Evolutionary conservation across 2,797 vertebrate species (phyloP), one percentile per base, ranked within the genome.

Genomic region (Geotrypetes seraphini): DNA sequence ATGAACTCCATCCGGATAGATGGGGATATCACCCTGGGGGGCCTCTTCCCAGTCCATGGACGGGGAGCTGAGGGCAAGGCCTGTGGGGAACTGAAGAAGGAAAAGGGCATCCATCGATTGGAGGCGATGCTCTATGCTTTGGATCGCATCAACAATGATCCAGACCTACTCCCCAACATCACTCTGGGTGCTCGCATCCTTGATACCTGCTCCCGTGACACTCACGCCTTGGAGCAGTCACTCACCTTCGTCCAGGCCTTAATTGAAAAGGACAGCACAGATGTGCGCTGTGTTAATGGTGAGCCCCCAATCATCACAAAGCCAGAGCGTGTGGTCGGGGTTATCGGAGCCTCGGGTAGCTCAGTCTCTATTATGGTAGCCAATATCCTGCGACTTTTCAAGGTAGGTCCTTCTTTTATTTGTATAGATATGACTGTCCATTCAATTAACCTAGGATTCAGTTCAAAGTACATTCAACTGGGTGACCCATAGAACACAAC

Each of bases 291-390:
- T 1, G 78, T 89, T 57, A 86, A 85, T 12, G 93, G 93, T 0
- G 90, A 91, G 4, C 90, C 91, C 8, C 93, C 93, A 59, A 94
- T 97, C 80, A 91, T 97, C 79, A 94, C 93, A 38, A 92, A 91
- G 33, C 93, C 92, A 0, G 93, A 97, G 60, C 54, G 92, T 2
- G 92, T 97, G 75, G 92, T 93, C 16, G 92, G 89, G 0, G 93
- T 97, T 67, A 94, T 97, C 14, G 93, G 92, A 0, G 93, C 93
- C 14, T 97, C 93, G 0, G 88, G 87, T 69, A 96, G 92, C 79
- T 97, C 93, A 0, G 91, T 97, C 60, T 95, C 91, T 69, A 97
- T 97, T 75, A 97, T 97, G 93, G 93, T 97, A 60, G 93, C 93
- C 77, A 97, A 97, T 75, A 96, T 97, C 55, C 73, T 97, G 33